Percentiles rank a stretch among this genome's conserved stretches.
phyloP scores from a whole-genome alignment of 2,113 vertebrate genomes.

The Pituophis catenifer region DNA sequence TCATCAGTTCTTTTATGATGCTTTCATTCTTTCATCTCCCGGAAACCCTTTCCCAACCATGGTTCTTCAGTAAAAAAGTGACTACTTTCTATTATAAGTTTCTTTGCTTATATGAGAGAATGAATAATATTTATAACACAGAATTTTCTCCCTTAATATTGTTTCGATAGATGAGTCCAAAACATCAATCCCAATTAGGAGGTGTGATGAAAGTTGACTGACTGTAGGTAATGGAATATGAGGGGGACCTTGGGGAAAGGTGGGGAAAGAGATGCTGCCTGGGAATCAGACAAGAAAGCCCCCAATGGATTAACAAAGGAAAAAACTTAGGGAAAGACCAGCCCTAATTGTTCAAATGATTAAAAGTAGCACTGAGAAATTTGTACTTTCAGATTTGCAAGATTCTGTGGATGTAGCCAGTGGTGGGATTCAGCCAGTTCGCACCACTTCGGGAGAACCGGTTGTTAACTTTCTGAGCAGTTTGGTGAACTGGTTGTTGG shows the following conservation, averaged over 20 bases:
- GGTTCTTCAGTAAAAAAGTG: background rate
- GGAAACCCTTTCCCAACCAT: background rate
- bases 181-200: background rate
- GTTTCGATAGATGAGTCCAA: background rate
- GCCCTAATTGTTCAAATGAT: background rate
- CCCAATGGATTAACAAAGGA: background rate
- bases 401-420: background rate
- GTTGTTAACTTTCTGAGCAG: too few species aligned
- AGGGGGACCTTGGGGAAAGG: background rate
- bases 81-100: background rate
- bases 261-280: background rate
- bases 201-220: background rate
- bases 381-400: background rate
- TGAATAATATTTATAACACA: background rate
- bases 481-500: too few species aligned
- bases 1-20: constrained; percentile 29
- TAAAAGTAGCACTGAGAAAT: background rate
- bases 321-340: background rate
- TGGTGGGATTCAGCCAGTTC: too few species aligned
- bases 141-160: background rate
- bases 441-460: too few species aligned
- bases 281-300: background rate
- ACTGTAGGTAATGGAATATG: background rate
- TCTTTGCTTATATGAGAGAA: background rate
- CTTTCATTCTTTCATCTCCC: constrained; percentile 13